Evolutionary conservation across 2,797 vertebrate species (phyloP).

Genomic region (Chromis chromis): DNA sequence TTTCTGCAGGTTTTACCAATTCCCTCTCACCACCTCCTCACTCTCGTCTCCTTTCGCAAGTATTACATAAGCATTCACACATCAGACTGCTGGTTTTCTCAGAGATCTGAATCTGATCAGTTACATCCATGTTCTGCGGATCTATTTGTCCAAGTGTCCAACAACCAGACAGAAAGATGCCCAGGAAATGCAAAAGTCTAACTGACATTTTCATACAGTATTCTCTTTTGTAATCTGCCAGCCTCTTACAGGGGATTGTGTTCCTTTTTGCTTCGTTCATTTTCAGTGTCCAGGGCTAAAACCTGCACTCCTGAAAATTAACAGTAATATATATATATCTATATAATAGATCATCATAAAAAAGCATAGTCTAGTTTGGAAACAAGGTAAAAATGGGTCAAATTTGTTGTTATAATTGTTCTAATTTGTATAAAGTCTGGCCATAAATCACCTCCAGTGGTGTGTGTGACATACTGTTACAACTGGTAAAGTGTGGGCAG

Average conservation of each 20-base stretch:
- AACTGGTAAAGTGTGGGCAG: too few species aligned
- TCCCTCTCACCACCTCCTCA: constrained; percentile 52
- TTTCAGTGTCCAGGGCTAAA: not conserved
- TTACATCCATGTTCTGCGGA: not conserved
- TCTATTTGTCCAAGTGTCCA: not conserved
- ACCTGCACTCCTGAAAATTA: not conserved
- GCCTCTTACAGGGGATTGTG: not conserved
- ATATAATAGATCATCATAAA: not conserved
- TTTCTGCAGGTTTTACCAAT: constrained; percentile 21
- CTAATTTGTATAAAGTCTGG: too few species aligned
- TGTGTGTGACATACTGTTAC: not conserved
- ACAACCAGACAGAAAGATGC: not conserved
- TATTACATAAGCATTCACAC: constrained; percentile 65
- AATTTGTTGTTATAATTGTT: not conserved
- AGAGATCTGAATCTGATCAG: constrained; percentile 45
- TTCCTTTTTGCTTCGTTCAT: not conserved
- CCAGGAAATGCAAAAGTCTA: not conserved
- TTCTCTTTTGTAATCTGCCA: not conserved
- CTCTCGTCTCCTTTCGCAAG: constrained; percentile 33
- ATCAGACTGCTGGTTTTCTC: constrained; percentile 45
- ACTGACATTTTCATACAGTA: not conserved
- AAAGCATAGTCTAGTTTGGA: not conserved
- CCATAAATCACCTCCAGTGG: not conserved
- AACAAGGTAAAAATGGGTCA: not conserved
- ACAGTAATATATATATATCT: too few species aligned